Percentiles rank a stretch among this genome's conserved stretches.
phyloP scores from a whole-genome alignment of 2,888 invertebrate genomes.

The Tinea trinotella region DNA sequence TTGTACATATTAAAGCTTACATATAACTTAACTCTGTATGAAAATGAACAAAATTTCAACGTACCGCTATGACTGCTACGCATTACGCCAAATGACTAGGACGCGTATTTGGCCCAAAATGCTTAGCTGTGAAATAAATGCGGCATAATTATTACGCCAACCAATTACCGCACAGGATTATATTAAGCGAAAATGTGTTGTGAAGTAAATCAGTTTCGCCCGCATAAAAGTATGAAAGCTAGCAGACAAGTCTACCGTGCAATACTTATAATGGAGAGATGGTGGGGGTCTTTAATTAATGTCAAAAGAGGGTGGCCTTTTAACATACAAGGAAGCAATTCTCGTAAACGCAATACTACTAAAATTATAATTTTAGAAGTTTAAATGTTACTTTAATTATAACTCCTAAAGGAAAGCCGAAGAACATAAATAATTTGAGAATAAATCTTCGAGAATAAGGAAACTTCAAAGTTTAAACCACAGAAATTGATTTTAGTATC shows the following conservation, averaged over 20 bases:
- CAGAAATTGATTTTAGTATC: not conserved
- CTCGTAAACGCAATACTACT: not conserved
- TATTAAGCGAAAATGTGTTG: not conserved
- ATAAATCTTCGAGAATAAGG: too few species aligned
- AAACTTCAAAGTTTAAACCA: too few species aligned
- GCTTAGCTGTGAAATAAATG: not conserved
- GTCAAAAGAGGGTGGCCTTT: constrained; percentile 13
- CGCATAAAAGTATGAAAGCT: not conserved
- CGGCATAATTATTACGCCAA: not conserved
- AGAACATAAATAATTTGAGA: too few species aligned
- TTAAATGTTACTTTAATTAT: too few species aligned
- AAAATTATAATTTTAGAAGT: not conserved
- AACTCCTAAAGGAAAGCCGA: too few species aligned
- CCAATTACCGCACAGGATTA: not conserved
- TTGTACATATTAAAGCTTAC: too few species aligned
- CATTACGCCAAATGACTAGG: not conserved
- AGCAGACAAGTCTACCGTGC: constrained; percentile 1
- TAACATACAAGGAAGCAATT: not conserved
- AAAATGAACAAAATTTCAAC: too few species aligned
- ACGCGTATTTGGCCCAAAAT: not conserved
- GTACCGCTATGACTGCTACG: not conserved
- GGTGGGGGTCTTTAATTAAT: constrained; percentile 10
- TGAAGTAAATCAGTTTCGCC: not conserved
- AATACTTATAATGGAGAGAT: constrained; percentile 9
- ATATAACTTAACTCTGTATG: too few species aligned